phyloP scores from a whole-genome alignment of 2,113 vertebrate genomes.

The Sisor rabdophorus region DNA sequence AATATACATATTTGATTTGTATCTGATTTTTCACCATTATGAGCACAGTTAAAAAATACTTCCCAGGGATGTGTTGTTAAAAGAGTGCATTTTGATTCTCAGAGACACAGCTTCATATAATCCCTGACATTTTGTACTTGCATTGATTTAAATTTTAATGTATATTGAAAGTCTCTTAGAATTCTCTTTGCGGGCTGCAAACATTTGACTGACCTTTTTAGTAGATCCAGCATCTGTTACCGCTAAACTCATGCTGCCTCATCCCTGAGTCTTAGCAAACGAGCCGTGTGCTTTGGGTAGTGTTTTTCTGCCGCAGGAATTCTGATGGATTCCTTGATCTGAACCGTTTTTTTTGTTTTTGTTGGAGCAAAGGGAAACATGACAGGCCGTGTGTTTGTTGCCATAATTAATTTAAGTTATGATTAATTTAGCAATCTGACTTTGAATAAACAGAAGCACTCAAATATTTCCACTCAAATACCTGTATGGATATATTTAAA shows the following conservation, averaged over 20 bases:
- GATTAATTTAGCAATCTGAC: constrained; percentile 4
- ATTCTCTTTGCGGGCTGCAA: not conserved
- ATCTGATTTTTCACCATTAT: too few relatives aligned
- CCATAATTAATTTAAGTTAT: not conserved
- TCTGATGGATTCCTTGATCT: constrained; percentile 21
- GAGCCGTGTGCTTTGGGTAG: constrained; percentile 18
- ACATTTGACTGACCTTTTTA: constrained; percentile 21
- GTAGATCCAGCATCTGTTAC: constrained; percentile 19
- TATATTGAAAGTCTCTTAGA: not conserved
- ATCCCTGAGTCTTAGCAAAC: constrained; percentile 18
- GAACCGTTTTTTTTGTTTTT: not conserved
- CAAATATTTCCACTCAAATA: too few relatives aligned
- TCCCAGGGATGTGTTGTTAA: not conserved
- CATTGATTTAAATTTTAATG: not conserved
- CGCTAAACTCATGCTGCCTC: constrained; percentile 26
- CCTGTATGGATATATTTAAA: too few relatives aligned
- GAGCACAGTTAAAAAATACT: too few relatives aligned
- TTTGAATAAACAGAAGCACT: not conserved
- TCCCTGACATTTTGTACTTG: constrained; percentile 17
- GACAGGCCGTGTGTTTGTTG: not conserved
- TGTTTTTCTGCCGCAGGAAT: constrained; percentile 28
- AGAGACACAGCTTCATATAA: not conserved
- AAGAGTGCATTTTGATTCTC: not conserved
- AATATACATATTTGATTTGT: not conserved
- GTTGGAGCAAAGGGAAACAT: not conserved